These are phyloP conservation scores for Lepidurus arcticus DNA, from an alignment of 1,140 invertebrate genomes.

Conservation along the genomic window DNA sequence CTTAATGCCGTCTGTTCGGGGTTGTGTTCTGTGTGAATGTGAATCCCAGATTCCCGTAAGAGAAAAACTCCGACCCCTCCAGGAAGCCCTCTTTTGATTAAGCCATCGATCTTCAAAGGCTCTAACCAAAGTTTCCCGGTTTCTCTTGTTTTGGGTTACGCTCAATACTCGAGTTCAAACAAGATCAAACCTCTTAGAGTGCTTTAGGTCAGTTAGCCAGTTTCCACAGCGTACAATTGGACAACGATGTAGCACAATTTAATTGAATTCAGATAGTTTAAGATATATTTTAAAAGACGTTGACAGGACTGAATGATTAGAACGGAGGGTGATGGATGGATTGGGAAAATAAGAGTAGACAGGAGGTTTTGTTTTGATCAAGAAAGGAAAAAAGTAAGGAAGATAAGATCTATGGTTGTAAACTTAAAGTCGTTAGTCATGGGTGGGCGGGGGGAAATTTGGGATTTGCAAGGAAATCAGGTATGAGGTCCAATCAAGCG, in stretches of 20 bases:
- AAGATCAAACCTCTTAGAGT: no score
- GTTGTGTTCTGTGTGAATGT: neutral
- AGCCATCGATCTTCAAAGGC: neutral
- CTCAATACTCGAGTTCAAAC: no score
- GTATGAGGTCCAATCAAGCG: neutral
- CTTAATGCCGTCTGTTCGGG: neutral
- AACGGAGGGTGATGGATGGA: no score
- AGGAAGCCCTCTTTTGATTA: neutral
- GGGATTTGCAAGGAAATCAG: slow-evolving; percentile 1
- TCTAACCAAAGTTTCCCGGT: neutral
- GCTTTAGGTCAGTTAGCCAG: no score
- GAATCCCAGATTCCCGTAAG: neutral
- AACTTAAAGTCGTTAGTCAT: slow-evolving; percentile 7
- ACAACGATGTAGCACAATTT: no score
- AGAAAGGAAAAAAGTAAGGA: neutral
- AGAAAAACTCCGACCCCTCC: neutral
- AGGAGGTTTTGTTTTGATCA: no score
- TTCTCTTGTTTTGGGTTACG: no score
- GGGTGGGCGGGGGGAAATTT: neutral
- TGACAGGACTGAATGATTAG: no score
- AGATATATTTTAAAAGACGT: no score
- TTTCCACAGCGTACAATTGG: no score
- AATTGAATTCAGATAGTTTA: no score
- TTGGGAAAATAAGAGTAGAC: no score
- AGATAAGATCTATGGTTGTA: neutral